These are phyloP conservation scores for Acanthopleura granulata DNA, from an alignment of 2,888 invertebrate species.

Conservation along the genomic window DNA sequence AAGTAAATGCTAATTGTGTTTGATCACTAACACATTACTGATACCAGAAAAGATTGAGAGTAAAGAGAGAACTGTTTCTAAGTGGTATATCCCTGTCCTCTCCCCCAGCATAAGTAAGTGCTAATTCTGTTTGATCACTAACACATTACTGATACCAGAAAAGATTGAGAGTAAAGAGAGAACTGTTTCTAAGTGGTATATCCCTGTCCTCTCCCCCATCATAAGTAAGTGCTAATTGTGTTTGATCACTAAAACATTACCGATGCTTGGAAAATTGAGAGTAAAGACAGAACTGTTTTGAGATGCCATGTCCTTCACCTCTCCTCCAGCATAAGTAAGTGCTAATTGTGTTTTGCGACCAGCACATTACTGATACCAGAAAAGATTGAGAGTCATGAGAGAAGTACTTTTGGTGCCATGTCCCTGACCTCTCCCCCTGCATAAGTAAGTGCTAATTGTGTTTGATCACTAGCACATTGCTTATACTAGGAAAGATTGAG, in stretches of 20 bases:
- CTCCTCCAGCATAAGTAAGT: constrained; percentile 48
- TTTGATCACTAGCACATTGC: constrained; percentile 25
- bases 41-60: background rate
- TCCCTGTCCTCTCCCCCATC: background rate
- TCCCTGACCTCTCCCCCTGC: constrained; percentile 15
- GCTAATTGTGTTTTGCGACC: constrained; percentile 32
- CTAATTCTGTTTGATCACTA: background rate
- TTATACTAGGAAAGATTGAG: constrained; percentile 17
- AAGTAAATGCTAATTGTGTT: background rate
- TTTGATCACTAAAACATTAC: background rate
- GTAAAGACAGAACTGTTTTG: background rate
- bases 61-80: background rate
- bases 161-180: background rate
- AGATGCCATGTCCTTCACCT: background rate
- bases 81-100: background rate
- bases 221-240: constrained; percentile 5
- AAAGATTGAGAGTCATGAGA: background rate
- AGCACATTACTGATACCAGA: constrained; percentile 31
- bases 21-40: background rate
- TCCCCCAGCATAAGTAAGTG: constrained; percentile 7
- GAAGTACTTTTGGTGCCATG: background rate
- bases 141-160: background rate
- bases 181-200: background rate
- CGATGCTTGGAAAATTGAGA: constrained; percentile 31
- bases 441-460: constrained; percentile 29